Conservation (phyloP, 2,888 invertebrate species). For the Sturmia bella region DNA sequence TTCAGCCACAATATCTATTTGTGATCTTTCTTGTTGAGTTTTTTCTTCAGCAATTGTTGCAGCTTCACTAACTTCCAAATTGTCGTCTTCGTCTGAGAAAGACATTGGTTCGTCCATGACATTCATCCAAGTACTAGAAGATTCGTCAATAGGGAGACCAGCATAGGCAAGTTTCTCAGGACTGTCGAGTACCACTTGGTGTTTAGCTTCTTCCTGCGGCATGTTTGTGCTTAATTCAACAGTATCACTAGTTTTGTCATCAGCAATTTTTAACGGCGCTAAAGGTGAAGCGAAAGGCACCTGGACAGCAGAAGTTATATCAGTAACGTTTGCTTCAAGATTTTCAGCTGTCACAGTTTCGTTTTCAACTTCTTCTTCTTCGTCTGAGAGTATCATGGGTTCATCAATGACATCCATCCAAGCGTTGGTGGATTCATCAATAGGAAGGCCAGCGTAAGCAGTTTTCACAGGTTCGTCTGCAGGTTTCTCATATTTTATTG, state of each 20-base stretch:
- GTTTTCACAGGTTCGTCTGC: slow-evolving; percentile 50
- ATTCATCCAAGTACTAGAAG: slow-evolving; percentile 75
- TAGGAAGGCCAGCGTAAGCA: slow-evolving; percentile 75
- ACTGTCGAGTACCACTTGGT: too few species aligned
- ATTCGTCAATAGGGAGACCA: slow-evolving; percentile 73
- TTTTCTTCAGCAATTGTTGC: too few species aligned
- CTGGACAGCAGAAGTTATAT: too few species aligned
- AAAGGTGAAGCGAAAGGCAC: background rate
- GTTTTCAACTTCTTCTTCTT: slow-evolving; percentile 71
- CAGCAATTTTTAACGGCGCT: background rate
- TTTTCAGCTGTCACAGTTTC: background rate
- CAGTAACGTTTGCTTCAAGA: too few species aligned
- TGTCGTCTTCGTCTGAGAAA: slow-evolving; percentile 79
- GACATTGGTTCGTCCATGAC: slow-evolving; percentile 79
- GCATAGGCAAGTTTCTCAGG: slow-evolving; percentile 72
- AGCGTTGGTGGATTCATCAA: slow-evolving; percentile 77
- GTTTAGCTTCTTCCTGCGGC: slow-evolving; percentile 71
- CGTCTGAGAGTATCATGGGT: slow-evolving; percentile 78
- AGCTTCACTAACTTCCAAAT: background rate
- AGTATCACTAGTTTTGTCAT: too few species aligned
- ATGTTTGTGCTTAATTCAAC: too few species aligned
- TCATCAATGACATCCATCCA: slow-evolving; percentile 80
- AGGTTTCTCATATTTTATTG: background rate
- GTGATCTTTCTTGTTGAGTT: too few species aligned
- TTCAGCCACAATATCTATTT: too few species aligned